These are phyloP conservation scores for Acropternis orthonyx DNA, from an alignment of 2,797 vertebrate genomes.

Conservation along the genomic window DNA sequence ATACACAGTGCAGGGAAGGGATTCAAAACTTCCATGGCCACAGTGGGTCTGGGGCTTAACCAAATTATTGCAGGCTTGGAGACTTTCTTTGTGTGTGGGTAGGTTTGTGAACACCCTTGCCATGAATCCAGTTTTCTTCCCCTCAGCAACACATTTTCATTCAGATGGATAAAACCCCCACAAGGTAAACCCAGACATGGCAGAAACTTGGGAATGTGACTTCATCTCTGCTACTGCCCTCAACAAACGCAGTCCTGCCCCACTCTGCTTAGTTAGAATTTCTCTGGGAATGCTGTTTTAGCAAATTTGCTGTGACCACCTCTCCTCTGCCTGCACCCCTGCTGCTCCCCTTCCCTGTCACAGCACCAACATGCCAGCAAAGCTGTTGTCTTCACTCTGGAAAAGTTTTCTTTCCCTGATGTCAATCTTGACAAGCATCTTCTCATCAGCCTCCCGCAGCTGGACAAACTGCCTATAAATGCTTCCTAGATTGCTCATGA, in stretches of 20 bases:
- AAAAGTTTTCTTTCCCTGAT: neutral
- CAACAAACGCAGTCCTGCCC: neutral
- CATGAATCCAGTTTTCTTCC: neutral
- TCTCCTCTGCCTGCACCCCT: neutral
- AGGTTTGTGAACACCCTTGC: neutral
- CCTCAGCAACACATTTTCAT: neutral
- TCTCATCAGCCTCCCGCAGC: neutral
- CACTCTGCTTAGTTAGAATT: fast-evolving
- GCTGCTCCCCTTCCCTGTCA: neutral
- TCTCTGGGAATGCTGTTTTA: neutral
- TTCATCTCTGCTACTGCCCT: neutral
- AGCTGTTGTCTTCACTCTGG: neutral
- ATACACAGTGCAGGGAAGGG: neutral
- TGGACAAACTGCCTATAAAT: neutral
- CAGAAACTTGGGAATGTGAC: neutral
- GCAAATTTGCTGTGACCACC: neutral
- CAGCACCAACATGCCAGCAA: neutral
- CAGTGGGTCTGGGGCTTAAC: neutral
- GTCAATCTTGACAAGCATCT: neutral
- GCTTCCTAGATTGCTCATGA: neutral
- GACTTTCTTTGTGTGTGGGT: neutral
- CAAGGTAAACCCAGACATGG: neutral
- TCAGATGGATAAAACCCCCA: neutral
- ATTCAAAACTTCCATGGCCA: neutral
- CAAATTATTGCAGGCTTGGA: neutral